Conservation (phyloP, 2,888 invertebrate species). For the Nipponacmea schrenckii region DNA sequence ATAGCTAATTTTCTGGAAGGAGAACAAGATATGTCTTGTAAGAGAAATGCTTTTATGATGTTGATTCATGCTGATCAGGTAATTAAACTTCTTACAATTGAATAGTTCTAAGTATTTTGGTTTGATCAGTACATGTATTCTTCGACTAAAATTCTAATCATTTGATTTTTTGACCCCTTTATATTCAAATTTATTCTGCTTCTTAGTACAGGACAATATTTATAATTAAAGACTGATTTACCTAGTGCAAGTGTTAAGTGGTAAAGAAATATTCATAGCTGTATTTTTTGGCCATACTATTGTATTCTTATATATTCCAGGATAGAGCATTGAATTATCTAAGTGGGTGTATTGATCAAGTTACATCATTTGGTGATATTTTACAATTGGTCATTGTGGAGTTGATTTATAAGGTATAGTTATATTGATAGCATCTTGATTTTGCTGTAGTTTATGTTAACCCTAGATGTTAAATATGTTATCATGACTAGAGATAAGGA, state of each 20-base stretch:
- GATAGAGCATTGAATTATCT: conserved; percentile 92
- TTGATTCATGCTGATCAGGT: conserved; percentile 89
- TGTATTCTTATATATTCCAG: conserved; percentile 69
- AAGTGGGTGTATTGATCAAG: conserved; percentile 90
- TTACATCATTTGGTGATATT: conserved; percentile 92
- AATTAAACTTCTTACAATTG: neutral
- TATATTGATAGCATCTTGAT: neutral
- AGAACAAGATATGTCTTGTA: conserved; percentile 99
- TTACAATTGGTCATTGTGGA: conserved; percentile 98
- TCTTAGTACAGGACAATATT: too few species aligned
- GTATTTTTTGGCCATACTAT: too few species aligned
- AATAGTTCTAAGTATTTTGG: neutral
- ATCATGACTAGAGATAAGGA: too few species aligned
- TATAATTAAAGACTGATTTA: too few species aligned
- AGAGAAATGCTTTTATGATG: conserved; percentile 99
- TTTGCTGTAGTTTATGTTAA: neutral
- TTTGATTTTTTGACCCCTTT: too few species aligned
- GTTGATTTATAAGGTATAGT: conserved; percentile 90
- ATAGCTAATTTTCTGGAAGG: conserved; percentile 93
- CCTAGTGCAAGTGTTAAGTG: too few species aligned
- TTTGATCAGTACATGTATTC: too few species aligned
- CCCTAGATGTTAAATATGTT: neutral
- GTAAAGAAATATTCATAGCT: too few species aligned
- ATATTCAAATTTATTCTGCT: too few species aligned
- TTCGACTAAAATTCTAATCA: too few species aligned